A percentile compares a stretch with the other conserved stretches of the same genome.
Conservation (phyloP, 2,113 vertebrate species). For the Telmatochromis brichardi region DNA sequence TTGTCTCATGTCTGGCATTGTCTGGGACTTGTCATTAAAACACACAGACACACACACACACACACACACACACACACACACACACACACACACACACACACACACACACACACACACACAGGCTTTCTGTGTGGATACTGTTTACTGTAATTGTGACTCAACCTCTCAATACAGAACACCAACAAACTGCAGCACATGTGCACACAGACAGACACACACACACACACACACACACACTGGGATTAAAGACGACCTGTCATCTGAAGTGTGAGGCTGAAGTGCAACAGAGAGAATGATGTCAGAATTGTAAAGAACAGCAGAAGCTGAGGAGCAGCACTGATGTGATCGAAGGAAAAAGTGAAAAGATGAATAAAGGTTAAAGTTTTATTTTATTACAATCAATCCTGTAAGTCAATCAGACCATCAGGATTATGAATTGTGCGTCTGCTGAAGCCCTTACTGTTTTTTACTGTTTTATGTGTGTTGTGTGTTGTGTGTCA, state of each 20-base stretch:
- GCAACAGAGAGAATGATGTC: neutral
- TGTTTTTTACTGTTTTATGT: too few relatives aligned
- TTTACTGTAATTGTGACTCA: too few relatives aligned
- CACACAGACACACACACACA: neutral
- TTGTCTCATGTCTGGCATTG: conserved; percentile 21
- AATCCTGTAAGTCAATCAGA: neutral
- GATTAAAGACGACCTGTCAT: neutral
- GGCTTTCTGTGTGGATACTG: too few relatives aligned
- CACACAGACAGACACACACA: neutral
- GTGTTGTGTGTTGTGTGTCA: too few relatives aligned
- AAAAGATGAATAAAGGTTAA: neutral
- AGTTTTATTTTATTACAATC: neutral
- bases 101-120: neutral
- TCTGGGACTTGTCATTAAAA: conserved; percentile 20
- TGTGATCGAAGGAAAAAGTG: neutral
- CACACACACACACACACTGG: neutral
- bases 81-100: neutral
- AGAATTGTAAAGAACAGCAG: neutral
- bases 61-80: neutral
- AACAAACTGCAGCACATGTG: too few relatives aligned
- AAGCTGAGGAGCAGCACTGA: neutral
- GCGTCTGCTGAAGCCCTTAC: accelerated
- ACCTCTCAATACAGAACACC: too few relatives aligned
- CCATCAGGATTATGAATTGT: accelerated
- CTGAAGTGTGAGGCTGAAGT: neutral